phyloP scores from a whole-genome alignment of 2,113 vertebrate genomes.

The Dicerorhinus sumatrensis region DNA sequence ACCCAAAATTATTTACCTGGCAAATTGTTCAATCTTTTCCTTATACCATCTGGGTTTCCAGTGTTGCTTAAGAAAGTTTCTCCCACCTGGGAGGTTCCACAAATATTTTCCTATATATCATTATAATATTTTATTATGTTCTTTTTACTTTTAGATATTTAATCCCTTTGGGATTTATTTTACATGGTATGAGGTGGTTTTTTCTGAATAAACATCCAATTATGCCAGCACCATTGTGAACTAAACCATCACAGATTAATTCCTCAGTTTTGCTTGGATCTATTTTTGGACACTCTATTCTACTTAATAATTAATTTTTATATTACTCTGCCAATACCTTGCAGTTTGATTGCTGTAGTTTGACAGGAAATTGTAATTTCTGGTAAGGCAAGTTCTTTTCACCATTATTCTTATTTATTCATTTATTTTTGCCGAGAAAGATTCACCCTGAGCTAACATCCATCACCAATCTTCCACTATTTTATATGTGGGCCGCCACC shows the following conservation, averaged over 20 bases:
- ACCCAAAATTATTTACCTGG: neutral
- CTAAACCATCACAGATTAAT: neutral
- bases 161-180: slow-evolving; percentile 32
- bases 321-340: neutral
- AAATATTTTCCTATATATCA: neutral
- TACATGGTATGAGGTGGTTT: neutral
- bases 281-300: neutral
- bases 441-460: too few relatives aligned
- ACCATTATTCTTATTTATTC: neutral
- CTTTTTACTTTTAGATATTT: neutral
- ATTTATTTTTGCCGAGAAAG: too few relatives aligned
- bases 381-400: neutral
- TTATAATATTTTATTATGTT: slow-evolving; percentile 7
- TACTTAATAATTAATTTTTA: slow-evolving; percentile 36
- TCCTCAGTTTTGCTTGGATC: neutral
- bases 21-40: neutral
- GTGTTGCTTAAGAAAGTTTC: neutral
- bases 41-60: neutral
- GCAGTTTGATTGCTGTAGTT: slow-evolving; percentile 10
- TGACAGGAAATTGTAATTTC: neutral
- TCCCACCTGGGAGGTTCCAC: neutral
- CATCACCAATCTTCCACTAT: too few relatives aligned
- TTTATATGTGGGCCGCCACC: too few relatives aligned
- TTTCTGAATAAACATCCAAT: neutral
- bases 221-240: neutral